Base-by-base conservation (phyloP, 2,797 vertebrate genomes). In the Zenarchopterus dispar region DNA sequence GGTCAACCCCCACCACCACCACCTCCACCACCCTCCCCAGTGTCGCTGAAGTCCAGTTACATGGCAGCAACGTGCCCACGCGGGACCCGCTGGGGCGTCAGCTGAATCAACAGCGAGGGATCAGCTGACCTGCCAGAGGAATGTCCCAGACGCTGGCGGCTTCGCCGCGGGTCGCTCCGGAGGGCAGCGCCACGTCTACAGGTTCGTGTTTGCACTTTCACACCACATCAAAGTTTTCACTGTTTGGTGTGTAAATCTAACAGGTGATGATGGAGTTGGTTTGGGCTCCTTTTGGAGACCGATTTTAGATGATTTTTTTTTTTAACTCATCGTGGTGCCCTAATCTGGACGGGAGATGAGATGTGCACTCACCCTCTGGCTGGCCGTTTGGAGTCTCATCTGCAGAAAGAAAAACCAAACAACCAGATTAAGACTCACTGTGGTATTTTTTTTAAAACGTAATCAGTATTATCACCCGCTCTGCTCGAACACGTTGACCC, bases 101-200 rank as follows among this genome's bases (percentile, higher is more conserved):
- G 88, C 91, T 93, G 92, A 89, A 90, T 89, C 88, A 93, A 90
- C 91, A 93, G 61, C 57, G 60, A 41, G 73, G 86, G 90, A 92
- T 92, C 89, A 91, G 82, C 82, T 76, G 81, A 76, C 57, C 44
- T 49, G 51, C 4, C 8, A 19, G 49, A 64, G 78, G 89, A 92
- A 91, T 93, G 88, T 72, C 63, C 78, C 77, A 75, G 79, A 84
- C 56, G 69, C 78, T 82, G 81, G 81, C 73, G 58, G 80, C 84
- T 80, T 23, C 24, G 56, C 63, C 58, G 36, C 59, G 70, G 67
- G 80, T 63, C 70, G 33, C 74, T 66, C 26, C n/a, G 19, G 62
- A 78, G 70, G 67, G 63, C 64, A 57, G 73, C 82, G 82, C 77
- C 66, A 52, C 33, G 79, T 56, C 33, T 52, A 17, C 50, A 33